These are phyloP conservation scores for Drosophila engyochracea DNA, from an alignment of 2,888 invertebrate species.

Conservation along the genomic window DNA sequence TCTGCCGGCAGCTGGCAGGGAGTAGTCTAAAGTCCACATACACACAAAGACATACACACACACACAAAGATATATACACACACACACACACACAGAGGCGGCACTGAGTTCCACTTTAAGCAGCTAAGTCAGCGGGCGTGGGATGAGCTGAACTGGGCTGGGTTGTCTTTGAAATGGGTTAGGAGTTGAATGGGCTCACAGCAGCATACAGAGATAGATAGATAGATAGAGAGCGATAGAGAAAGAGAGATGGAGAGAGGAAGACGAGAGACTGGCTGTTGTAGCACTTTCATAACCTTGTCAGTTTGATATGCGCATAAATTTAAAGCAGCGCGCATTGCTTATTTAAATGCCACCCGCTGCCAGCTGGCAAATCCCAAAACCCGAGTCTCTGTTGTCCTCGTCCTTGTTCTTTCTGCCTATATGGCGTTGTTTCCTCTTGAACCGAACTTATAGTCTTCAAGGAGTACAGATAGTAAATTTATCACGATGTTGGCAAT, in stretches of 20 bases:
- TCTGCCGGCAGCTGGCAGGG: constrained; percentile 25
- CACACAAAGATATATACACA: neutral
- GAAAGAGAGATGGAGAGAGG: neutral
- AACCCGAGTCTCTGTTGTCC: constrained; percentile 34
- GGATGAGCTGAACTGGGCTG: constrained; percentile 1
- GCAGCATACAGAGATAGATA: neutral
- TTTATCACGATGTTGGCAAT: constrained; percentile 44
- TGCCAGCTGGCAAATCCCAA: constrained; percentile 40
- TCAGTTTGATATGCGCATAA: constrained; percentile 81
- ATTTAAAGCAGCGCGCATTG: constrained; percentile 79
- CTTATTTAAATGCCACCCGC: constrained; percentile 77
- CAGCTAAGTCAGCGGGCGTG: constrained; percentile 25
- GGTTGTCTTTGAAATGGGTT: neutral
- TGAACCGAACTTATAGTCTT: constrained; percentile 4
- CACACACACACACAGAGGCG: constrained; percentile 7
- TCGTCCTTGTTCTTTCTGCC: constrained; percentile 19
- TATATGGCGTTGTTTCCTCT: constrained; percentile 4
- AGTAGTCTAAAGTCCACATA: constrained; percentile 21
- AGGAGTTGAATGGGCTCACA: neutral
- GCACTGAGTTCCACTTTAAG: constrained; percentile 6
- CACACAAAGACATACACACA: neutral
- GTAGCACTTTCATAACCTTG: constrained; percentile 80
- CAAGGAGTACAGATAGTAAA: constrained; percentile 15
- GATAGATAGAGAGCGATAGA: neutral
- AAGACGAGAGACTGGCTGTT: constrained; percentile 47